A percentile compares a stretch with the other conserved stretches of the same genome.
These are phyloP conservation scores for Gryllus longicercus DNA, from an alignment of 2,888 invertebrate genomes.

Conservation along the genomic window DNA sequence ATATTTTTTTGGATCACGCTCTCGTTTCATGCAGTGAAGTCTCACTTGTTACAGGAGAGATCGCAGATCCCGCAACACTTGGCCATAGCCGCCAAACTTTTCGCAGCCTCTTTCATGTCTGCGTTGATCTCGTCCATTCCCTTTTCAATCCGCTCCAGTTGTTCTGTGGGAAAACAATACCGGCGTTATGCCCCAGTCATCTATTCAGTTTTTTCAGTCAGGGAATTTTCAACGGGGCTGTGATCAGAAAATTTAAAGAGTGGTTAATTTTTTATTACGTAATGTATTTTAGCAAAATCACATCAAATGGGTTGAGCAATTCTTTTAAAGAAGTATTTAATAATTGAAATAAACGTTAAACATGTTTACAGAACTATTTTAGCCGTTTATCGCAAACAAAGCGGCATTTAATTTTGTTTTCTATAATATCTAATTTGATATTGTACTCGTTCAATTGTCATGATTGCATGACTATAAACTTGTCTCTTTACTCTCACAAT, in stretches of 20 bases:
- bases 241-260: too few relatives aligned
- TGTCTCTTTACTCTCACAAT: too few relatives aligned
- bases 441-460: too few relatives aligned
- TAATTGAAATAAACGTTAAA: background rate
- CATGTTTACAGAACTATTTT: too few relatives aligned
- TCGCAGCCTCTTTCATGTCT: background rate
- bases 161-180: background rate
- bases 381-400: too few relatives aligned
- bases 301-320: background rate
- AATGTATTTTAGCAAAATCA: background rate
- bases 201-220: background rate
- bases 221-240: too few relatives aligned
- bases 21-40: background rate
- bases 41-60: constrained; percentile 17
- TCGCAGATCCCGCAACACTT: background rate
- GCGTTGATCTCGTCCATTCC: constrained; percentile 10
- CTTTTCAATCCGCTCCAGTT: background rate
- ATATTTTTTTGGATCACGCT: too few relatives aligned
- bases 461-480: too few relatives aligned
- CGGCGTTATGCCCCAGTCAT: background rate
- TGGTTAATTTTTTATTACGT: background rate
- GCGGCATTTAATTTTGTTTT: too few relatives aligned
- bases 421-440: too few relatives aligned
- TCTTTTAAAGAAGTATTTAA: background rate
- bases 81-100: background rate